Evolutionary conservation across 2,113 vertebrate genomes (phyloP).

Genomic region (Agelaius phoeniceus): DNA sequence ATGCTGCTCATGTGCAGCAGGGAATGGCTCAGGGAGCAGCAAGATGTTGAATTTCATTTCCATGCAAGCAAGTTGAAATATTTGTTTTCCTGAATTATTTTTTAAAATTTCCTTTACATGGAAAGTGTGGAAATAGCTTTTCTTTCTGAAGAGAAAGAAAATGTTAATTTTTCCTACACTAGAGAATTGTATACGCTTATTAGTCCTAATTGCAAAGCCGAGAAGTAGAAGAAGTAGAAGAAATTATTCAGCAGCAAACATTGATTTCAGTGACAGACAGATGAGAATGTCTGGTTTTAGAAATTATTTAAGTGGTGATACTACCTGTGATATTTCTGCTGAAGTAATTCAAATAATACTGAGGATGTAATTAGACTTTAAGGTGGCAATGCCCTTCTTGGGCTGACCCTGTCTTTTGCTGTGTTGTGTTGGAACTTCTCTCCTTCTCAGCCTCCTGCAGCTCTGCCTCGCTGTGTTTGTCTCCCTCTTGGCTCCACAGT

Average conservation of each 20-base stretch:
- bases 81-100: background rate
- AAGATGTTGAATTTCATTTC: background rate
- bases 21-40: background rate
- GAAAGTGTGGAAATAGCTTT: background rate
- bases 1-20: background rate
- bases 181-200: accelerated
- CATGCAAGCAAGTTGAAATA: background rate
- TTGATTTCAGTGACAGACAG: background rate
- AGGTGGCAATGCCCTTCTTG: background rate
- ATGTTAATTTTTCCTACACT: background rate
- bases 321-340: background rate
- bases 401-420: background rate
- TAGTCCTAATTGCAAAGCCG: background rate
- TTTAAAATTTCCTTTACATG: accelerated
- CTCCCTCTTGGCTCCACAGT: background rate
- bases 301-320: background rate
- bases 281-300: background rate
- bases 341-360: background rate
- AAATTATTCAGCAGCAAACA: background rate
- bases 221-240: background rate
- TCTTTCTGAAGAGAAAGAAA: background rate
- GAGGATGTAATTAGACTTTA: background rate
- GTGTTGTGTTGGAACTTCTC: background rate
- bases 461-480: background rate
- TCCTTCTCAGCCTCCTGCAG: background rate